Conservation (phyloP, 2,888 invertebrate genomes). For the Branchellion lobata region DNA sequence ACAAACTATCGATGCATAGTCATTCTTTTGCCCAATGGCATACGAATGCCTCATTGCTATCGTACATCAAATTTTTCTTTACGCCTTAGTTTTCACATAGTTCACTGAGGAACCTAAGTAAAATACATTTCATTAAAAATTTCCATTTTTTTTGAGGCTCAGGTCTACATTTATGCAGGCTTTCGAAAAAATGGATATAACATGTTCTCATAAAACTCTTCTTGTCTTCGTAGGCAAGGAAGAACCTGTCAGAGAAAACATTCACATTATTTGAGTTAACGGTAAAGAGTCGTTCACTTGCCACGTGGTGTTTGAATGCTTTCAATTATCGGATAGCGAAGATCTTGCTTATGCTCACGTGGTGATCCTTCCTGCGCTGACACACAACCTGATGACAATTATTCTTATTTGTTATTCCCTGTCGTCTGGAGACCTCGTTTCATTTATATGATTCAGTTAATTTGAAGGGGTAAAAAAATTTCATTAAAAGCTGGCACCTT, state of each 20-base stretch:
- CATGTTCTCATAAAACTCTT: background rate
- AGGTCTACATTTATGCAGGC: background rate
- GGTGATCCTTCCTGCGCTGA: background rate
- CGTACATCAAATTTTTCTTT: background rate
- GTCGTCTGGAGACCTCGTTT: background rate
- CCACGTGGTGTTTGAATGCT: conserved; percentile 1
- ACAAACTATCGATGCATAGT: background rate
- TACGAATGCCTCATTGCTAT: background rate
- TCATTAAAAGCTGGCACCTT: background rate
- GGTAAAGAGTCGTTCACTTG: conserved; percentile 7
- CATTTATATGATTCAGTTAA: background rate
- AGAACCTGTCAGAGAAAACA: conserved; percentile 19
- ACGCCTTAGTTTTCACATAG: conserved; percentile 3
- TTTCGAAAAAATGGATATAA: background rate
- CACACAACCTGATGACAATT: background rate
- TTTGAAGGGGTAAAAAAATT: background rate
- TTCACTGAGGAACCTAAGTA: conserved; percentile 4
- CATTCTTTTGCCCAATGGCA: background rate
- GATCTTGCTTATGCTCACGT: conserved; percentile 1
- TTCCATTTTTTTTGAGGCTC: background rate
- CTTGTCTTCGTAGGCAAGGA: background rate
- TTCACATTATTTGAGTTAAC: background rate
- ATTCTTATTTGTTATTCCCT: background rate
- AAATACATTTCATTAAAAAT: background rate
- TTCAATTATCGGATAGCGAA: background rate